phyloP scores from a whole-genome alignment of 2,113 vertebrate genomes.

The Thomomys bottae region DNA sequence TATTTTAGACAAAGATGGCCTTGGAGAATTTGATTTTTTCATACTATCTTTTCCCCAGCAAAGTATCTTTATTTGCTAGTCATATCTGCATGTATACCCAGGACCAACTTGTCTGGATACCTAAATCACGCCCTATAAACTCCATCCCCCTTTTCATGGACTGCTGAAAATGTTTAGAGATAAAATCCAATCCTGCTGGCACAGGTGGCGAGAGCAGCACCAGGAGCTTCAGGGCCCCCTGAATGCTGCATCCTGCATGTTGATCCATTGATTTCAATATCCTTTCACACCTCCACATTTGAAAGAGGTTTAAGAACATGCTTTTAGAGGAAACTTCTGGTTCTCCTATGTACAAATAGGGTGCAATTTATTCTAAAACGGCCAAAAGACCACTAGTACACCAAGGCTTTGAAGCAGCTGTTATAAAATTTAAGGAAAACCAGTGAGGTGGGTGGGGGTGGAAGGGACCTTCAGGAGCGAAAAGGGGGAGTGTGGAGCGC shows the following conservation, averaged over 20 bases:
- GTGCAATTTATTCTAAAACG: not conserved
- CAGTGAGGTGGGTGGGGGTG: not conserved
- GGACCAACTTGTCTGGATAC: not conserved
- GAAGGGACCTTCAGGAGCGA: not conserved
- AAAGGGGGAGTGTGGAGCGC: slow-evolving; percentile 6
- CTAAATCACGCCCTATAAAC: not conserved
- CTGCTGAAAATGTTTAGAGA: not conserved
- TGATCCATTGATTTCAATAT: not conserved
- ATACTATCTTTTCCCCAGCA: no score
- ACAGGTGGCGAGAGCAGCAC: not conserved
- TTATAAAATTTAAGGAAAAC: slow-evolving; percentile 64
- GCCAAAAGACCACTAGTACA: not conserved
- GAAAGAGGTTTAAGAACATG: accelerated
- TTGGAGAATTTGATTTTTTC: not conserved
- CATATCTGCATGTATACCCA: not conserved
- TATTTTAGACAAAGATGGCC: not conserved
- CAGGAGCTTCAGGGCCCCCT: not conserved
- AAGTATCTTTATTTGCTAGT: not conserved
- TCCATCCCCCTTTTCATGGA: not conserved
- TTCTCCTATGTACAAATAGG: not conserved
- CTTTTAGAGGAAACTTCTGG: not conserved
- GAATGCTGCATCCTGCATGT: not conserved
- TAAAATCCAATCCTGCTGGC: not conserved
- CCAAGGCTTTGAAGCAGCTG: not conserved
- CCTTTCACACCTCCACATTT: not conserved